Base-by-base conservation (phyloP, 2,888 invertebrate species). In the Neria commutata region DNA sequence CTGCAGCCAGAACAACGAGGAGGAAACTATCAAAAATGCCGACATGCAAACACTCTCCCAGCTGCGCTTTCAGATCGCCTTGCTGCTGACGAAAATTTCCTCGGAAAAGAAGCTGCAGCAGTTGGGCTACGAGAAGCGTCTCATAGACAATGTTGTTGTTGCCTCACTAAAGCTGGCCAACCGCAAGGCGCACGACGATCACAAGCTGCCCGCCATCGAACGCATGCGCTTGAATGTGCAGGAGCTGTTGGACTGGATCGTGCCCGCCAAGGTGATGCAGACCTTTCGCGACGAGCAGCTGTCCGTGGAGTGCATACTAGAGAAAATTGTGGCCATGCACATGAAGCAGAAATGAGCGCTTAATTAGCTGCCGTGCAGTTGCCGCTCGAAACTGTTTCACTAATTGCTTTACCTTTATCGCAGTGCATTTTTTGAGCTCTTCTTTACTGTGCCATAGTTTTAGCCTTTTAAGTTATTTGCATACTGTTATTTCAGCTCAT, bases 71-170 rank as follows among this genome's bases (percentile, higher is more conserved):
- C 85, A 92, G 37, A 84, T 94, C 65, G 94, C 93, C 1, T 88
- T 93, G 45, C 85, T 94, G 42, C 81, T 94, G 54, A 92, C 92
- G 71, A 90, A 91, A 80, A 93, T 94, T 65, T 92, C 92, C 17
- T 88, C 89, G n/a, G 88, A 89, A 65, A 89, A 90, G 68, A 87
- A 89, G 71, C 84, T 94, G 47, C 88, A 89, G 62, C 89, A 89
- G 71, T 83, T 94, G 74, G 93, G 94, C 70, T 89, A 88, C 81
- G 91, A 90, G 59, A 85, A 85, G 70, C 80, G 81, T 37, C 85
- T 92, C 6, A 92, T 94, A 63, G 94, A 94, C 76, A 91, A 92
- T 64, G 89, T 94, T 3, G 84, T 94, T 1, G 84, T 89, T 54
- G 91, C 91, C 66, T 91, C 92, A 0, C 84, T 94, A 40, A 86